Conservation (phyloP, 2,113 vertebrate species). For the Spheniscus mendiculus region DNA sequence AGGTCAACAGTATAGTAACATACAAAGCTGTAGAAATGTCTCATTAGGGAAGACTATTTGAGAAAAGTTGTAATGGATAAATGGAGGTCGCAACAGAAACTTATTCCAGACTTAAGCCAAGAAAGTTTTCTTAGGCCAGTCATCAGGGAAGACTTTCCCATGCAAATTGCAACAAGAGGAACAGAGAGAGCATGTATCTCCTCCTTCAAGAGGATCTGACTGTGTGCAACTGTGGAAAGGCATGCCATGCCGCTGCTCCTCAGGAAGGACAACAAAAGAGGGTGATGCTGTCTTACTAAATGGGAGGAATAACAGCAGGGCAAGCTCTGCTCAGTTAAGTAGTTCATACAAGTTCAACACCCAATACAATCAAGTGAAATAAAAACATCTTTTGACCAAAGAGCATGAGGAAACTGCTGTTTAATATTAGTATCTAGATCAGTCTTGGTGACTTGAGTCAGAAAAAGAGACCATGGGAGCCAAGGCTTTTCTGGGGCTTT, state of each 20-base stretch:
- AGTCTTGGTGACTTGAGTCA: not conserved
- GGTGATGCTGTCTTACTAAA: not conserved
- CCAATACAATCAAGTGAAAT: not conserved
- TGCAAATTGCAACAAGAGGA: not conserved
- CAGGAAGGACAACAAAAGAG: not conserved
- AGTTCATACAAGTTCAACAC: not conserved
- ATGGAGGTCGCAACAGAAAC: not conserved
- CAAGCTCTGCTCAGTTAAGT: not conserved
- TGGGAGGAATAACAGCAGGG: not conserved
- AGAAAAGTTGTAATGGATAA: not conserved
- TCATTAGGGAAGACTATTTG: not conserved
- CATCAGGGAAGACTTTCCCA: not conserved
- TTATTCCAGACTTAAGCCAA: not conserved
- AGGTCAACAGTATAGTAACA: not conserved
- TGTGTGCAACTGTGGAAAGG: not conserved
- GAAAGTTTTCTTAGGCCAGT: not conserved
- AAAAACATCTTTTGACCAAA: not conserved
- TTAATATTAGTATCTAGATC: not conserved
- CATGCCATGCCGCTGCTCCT: accelerated
- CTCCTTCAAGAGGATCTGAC: not conserved
- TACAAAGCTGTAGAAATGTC: accelerated
- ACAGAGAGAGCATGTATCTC: not conserved
- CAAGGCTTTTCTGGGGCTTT: not conserved
- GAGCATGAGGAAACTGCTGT: not conserved
- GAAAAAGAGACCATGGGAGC: not conserved